These are phyloP conservation scores for Caenorhabditis tropicalis DNA, from an alignment of 1,140 invertebrate genomes.

Conservation along the genomic window DNA sequence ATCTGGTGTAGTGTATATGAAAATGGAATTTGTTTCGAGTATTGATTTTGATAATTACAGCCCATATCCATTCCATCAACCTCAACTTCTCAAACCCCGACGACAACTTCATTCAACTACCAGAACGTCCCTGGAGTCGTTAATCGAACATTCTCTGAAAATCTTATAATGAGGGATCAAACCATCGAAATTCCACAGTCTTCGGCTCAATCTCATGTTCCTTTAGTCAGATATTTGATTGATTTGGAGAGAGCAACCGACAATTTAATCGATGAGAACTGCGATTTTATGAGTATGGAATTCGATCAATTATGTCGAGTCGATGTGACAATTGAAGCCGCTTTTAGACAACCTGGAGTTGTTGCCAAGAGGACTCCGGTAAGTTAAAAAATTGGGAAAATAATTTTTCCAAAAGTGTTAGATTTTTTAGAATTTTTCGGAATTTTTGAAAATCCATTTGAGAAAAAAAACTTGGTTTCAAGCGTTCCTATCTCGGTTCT, in stretches of 20 bases:
- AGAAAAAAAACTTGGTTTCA: too few species aligned
- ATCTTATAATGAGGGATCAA: conserved; percentile 30
- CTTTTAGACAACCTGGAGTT: conserved; percentile 57
- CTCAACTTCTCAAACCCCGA: not conserved
- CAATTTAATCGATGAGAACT: conserved; percentile 51
- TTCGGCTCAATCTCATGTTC: not conserved
- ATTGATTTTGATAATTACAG: too few species aligned
- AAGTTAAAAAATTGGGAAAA: too few species aligned
- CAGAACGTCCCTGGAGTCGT: conserved; percentile 48
- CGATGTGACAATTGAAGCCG: conserved; percentile 58
- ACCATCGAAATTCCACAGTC: not conserved
- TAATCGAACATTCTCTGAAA: conserved; percentile 57
- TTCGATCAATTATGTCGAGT: conserved; percentile 57
- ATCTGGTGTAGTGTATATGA: too few species aligned
- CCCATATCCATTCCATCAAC: conserved; percentile 6
- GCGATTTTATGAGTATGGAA: conserved; percentile 52
- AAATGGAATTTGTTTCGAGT: too few species aligned
- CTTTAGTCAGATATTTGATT: conserved; percentile 53
- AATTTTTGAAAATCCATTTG: too few species aligned
- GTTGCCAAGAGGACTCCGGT: conserved; percentile 58
- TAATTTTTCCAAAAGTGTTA: not conserved
- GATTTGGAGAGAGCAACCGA: conserved; percentile 50
- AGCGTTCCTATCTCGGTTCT: too few species aligned
- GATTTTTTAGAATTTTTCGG: too few species aligned
- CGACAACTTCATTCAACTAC: conserved; percentile 29